Evolutionary conservation across 1,140 invertebrate species (phyloP), one percentile per base, ranked within the genome.

Genomic region (Vanessa atalanta): DNA sequence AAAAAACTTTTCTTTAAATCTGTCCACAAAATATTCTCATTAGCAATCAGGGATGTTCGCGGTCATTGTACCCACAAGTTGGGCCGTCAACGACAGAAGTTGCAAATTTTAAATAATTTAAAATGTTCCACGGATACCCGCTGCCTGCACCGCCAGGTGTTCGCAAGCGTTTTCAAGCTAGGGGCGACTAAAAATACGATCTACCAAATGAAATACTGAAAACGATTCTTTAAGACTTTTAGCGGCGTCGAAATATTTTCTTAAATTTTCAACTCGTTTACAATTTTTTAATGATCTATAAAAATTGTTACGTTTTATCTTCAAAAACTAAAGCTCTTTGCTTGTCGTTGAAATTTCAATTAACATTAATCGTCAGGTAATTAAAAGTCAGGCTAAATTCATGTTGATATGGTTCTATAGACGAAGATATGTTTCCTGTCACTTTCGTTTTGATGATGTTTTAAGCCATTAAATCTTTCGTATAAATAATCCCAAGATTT

Each of bases 41-140:
- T 90, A 90, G 83, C 86, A 89, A 90, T 90, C 85, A 82, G 80
- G 72, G 82, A 88, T 86, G 86, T 86, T 84, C 81, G 83, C 79
- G 82, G 78, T 73, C 85, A 88, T 88, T 88, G 86, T 88, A 87
- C 79, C 80, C 74, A 55, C 71, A 85, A 87, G 84, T 88, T 88
- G 76, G 83, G 79, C 79, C 83, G 86, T 87, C 86, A 83, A 77
- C 77, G 75, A 61, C 84, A 88, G 83, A 80, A 83, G 81, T 88
- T 88, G 76, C 79, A 81, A 87, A 87, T 89, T 86, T 87, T 79
- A 87, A 88, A 87, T 89, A 80, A 85, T 87, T 89, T 85, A 84
- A 89, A 88, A 83, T 79, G 86, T 73, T 79, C 78, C 48, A 74
- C 72, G 53, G 72, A 65, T 48, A 14, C 63, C 61, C 51, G 53